Evolutionary conservation across 1,140 invertebrate genomes (phyloP), one percentile per base, ranked within the genome.

Genomic region (Aethina tumida): DNA sequence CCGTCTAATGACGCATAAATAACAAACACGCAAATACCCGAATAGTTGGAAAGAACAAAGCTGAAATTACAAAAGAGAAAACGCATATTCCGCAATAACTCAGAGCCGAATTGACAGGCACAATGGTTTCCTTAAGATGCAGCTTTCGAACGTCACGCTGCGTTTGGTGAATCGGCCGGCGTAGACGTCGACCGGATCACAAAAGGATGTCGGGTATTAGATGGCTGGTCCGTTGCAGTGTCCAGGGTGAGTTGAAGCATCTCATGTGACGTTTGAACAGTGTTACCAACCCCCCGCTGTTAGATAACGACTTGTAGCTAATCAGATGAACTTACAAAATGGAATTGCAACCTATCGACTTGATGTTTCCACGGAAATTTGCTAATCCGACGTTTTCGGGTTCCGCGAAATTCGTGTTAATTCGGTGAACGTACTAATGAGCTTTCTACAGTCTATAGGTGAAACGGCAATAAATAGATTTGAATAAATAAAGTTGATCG

Each of bases 111-210:
- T 53, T 50, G 50, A 53, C 50, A 53, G 35, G 35, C 38, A 53
- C 50, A 47, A 53, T 53, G 45, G 50, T 45, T 50, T 53, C 42
- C 45, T 47, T 39, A 47, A 50, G 44, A 53, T 53, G 50, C 47
- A 53, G 47, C 44, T 45, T 45, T 43, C 28, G 39, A 43, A 37
- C 42, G 28, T 44, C 45, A 41, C 26, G 47, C 47, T 53, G 50
- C 30, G 47, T 29, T 17, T 15, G 37, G 14, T 6, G 30, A 35
- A 19, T 22, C 21, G 38, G 9, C 32, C 47, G 31, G 16, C 17
- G 7, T 19, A 25, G 12, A 9, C 21, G 10, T 25, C 8, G 8
- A 24, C 10, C 20, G 31, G 15, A 8, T 4, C 25, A 49, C 47
- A 52, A 52, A 47, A 41, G 41, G n/a, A 18, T 33, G 19, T 7